Base-by-base conservation (phyloP, 2,888 invertebrate species). In the Acanthosepion esculentum region DNA sequence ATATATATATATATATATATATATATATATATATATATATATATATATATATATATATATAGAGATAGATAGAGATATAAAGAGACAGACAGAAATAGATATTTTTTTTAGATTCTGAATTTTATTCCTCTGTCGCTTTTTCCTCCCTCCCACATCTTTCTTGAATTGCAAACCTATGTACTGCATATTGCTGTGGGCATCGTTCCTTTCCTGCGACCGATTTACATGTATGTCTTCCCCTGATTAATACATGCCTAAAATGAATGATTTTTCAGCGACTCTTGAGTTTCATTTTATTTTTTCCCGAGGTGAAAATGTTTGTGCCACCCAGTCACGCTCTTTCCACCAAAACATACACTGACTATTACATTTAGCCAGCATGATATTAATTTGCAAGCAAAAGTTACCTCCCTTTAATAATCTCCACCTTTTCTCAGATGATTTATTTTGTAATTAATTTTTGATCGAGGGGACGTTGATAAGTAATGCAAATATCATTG, bases 241-340 rank as follows among this genome's bases (percentile, higher is more conserved):
- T 78, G 78, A 78, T 78, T 78, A 78, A 78, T 78, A 78, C 78
- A n/a, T 33, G 78, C 78, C 78, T 78, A 78, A 78, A 78, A 78
- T 78, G n/a, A 78, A 78, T 78, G 78, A 78, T 78, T 78, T 78
- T 78, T 78, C 78, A 78, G n/a, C 5, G 78, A 78, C 78, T 78
- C n/a, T 33, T 78, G 10, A 78, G 78, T 78, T 78, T 78, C 78
- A 78, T 78, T 78, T 78, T 78, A 59, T 78, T 78, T 78, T n/a
- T 78, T 33, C 78, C 78, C 78, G 78, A 78, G 78, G 78, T 78
- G 78, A 78, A 78, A 78, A 78, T 78, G 78, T 78, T 15, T 78
- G 15, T 78, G 78, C n/a, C 78, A 78, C n/a, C 78, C 78, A 78
- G 78, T 78, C 78, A 59, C 59, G 23, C 59, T 59, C 59, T 59